Evolutionary conservation across 2,113 vertebrate genomes (phyloP).

Genomic region (Cacatua alba): DNA sequence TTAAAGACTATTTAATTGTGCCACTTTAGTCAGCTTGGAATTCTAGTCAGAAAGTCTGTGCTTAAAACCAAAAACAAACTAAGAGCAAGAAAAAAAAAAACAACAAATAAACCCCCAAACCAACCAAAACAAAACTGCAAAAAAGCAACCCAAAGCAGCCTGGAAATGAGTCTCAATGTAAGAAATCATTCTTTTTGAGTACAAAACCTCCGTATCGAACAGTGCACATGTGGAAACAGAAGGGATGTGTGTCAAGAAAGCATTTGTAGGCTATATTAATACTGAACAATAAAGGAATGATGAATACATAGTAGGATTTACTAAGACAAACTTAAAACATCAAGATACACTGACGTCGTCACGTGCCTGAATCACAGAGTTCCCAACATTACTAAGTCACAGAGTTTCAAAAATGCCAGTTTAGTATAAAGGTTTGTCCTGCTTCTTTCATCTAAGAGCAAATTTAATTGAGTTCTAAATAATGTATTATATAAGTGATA

Average conservation of each 20-base stretch:
- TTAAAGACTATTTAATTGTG: neutral
- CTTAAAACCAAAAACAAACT: constrained; percentile 1
- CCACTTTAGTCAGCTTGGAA: neutral
- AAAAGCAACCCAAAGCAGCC: neutral
- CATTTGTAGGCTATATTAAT: neutral
- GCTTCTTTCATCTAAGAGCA: constrained; percentile 15
- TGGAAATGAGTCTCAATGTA: neutral
- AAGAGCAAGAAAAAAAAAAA: neutral
- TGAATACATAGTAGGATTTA: neutral
- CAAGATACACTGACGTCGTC: neutral
- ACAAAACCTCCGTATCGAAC: neutral
- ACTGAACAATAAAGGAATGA: neutral
- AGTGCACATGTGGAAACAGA: neutral
- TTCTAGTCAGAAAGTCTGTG: neutral
- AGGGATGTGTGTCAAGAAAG: neutral
- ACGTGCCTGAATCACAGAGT: neutral
- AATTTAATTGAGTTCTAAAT: constrained; percentile 49
- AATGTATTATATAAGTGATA: constrained; percentile 16
- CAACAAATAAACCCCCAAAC: neutral
- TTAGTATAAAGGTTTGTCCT: neutral
- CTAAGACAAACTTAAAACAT: neutral
- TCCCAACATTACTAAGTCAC: neutral
- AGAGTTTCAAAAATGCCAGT: neutral
- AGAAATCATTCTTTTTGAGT: neutral
- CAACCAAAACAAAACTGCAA: neutral